A percentile compares a stretch with the other conserved stretches of the same genome.
Evolutionary conservation across 2,888 invertebrate species (phyloP).

Genomic region (Catocala sponsa): DNA sequence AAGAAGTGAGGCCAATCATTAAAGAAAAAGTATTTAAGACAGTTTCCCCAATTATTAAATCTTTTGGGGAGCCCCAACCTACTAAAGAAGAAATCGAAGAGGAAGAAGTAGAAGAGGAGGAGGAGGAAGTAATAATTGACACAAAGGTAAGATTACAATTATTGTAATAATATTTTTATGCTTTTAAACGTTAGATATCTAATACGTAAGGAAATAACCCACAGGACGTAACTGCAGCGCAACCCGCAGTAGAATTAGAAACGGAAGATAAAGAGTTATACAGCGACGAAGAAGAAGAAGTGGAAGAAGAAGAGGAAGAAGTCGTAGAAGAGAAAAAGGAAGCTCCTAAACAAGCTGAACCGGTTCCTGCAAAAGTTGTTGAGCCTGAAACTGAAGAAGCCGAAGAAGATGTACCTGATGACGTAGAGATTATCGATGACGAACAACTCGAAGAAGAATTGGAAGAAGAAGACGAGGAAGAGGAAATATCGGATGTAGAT

Average conservation of each 20-base stretch:
- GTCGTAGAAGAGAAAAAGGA: slow-evolving; percentile 64
- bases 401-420: slow-evolving; percentile 72
- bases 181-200: slow-evolving; percentile 17
- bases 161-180: slow-evolving; percentile 14
- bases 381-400: slow-evolving; percentile 49
- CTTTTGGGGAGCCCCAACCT: slow-evolving; percentile 58
- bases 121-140: slow-evolving; percentile 55
- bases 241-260: slow-evolving; percentile 44
- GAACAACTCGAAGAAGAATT: slow-evolving; percentile 84
- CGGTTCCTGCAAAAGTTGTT: slow-evolving; percentile 30
- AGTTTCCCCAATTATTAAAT: slow-evolving; percentile 49
- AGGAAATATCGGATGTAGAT: slow-evolving; percentile 90
- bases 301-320: slow-evolving; percentile 69
- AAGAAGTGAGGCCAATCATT: slow-evolving; percentile 52
- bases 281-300: slow-evolving; percentile 74
- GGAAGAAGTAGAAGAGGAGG: slow-evolving; percentile 63
- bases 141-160: slow-evolving; percentile 51
- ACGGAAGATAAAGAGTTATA: slow-evolving; percentile 71
- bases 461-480: slow-evolving; percentile 84
- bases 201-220: slow-evolving; percentile 33
- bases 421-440: slow-evolving; percentile 82
- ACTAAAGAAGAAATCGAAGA: slow-evolving; percentile 63
- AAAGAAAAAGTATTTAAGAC: slow-evolving; percentile 54
- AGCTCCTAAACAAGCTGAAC: slow-evolving; percentile 58
- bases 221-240: slow-evolving; percentile 50